Evolutionary conservation across 2,113 vertebrate genomes (phyloP).

Genomic region (Paedocypris sp.): DNA sequence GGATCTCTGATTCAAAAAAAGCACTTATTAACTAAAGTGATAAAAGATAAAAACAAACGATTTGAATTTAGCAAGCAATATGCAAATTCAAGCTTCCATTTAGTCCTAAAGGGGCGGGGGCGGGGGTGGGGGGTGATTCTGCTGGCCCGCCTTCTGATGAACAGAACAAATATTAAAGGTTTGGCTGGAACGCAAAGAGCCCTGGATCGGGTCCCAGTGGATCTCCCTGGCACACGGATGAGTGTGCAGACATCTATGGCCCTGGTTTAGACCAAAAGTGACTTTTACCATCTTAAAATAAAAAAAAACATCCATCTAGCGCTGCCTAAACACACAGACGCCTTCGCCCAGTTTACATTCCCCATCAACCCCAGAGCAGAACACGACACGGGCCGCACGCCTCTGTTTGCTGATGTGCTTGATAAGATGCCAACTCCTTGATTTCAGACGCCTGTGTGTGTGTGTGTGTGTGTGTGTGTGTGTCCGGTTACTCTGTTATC

Average conservation of each 20-base stretch:
- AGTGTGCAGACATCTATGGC: neutral
- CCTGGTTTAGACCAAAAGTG: too few species aligned
- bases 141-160: slow-evolving; percentile 46
- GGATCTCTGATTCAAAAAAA: too few species aligned
- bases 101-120: too few species aligned
- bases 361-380: slow-evolving; percentile 30
- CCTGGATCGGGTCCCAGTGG: slow-evolving; percentile 21
- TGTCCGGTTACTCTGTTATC: neutral
- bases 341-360: slow-evolving; percentile 37
- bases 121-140: too few species aligned
- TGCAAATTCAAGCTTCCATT: slow-evolving; percentile 45
- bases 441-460: slow-evolving; percentile 4
- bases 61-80: slow-evolving; percentile 32
- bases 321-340: neutral
- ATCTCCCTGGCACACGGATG: slow-evolving; percentile 5
- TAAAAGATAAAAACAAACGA: too few species aligned
- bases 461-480: neutral
- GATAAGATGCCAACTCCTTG: slow-evolving; percentile 29
- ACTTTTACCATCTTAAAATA: too few species aligned
- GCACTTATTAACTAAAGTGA: too few species aligned
- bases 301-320: too few species aligned
- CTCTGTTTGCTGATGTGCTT: slow-evolving; percentile 32
- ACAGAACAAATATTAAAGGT: slow-evolving; percentile 51
- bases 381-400: neutral
- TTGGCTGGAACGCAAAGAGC: slow-evolving; percentile 41